A percentile compares a stretch with the other conserved stretches of the same genome.
Conservation (phyloP, 1,140 invertebrate species). For the Lordiphosa clarofinis region DNA sequence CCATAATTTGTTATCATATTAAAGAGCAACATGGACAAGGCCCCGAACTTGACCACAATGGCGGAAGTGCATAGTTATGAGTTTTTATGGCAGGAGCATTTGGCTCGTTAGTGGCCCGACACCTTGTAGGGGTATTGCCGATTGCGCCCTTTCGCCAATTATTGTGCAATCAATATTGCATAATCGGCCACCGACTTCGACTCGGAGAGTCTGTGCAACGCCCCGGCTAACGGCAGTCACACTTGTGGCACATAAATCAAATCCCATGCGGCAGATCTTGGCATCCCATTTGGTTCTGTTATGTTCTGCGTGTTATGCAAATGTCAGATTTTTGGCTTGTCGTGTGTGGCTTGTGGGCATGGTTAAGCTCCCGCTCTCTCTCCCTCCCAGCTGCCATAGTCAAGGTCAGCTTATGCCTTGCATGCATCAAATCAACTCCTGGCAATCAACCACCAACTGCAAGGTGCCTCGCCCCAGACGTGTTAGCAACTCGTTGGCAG, state of each 20-base stretch:
- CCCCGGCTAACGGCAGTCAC: slow-evolving; percentile 71
- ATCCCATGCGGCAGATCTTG: slow-evolving; percentile 27
- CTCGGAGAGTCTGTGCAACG: slow-evolving; percentile 23
- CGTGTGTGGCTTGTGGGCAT: slow-evolving; percentile 73
- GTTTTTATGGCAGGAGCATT: slow-evolving; percentile 64
- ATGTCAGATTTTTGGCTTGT: slow-evolving; percentile 69
- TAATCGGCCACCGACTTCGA: slow-evolving; percentile 49
- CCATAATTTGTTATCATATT: slow-evolving; percentile 78
- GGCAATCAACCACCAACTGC: slow-evolving; percentile 55
- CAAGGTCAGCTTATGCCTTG: slow-evolving; percentile 65
- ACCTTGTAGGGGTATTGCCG: slow-evolving; percentile 66
- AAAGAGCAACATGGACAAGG: slow-evolving; percentile 62
- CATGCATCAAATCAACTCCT: slow-evolving; percentile 69
- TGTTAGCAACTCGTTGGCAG: slow-evolving; percentile 58
- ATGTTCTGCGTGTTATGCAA: slow-evolving; percentile 65
- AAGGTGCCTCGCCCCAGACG: slow-evolving; percentile 72
- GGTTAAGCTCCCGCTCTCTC: slow-evolving; percentile 27
- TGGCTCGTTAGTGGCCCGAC: slow-evolving; percentile 73
- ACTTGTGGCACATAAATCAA: slow-evolving; percentile 75
- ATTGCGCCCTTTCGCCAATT: slow-evolving; percentile 73
- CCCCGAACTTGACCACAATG: slow-evolving; percentile 49
- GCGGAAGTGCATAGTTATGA: slow-evolving; percentile 59
- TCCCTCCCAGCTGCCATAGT: slow-evolving; percentile 31
- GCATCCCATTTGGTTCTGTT: slow-evolving; percentile 5
- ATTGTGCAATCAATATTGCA: slow-evolving; percentile 77